Evolutionary conservation across 2,113 vertebrate species (phyloP), one percentile per base, ranked within the genome.

Genomic region (Todiramphus chloris): DNA sequence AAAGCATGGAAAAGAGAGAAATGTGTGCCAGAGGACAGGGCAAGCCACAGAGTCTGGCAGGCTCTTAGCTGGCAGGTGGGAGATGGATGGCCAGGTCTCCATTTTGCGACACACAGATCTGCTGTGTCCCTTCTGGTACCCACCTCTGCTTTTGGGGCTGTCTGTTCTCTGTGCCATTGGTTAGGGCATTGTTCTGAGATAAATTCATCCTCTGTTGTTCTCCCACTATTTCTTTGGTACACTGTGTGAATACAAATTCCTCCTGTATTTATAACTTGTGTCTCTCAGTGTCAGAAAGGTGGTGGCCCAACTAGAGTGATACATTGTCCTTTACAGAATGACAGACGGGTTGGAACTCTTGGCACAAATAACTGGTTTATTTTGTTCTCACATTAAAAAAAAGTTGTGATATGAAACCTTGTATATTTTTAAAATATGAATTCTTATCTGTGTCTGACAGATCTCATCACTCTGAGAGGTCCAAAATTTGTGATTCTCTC

Each of bases 401-500:
- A 92, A 74, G 64, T 87, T 66, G 21, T 0, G 3, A 85, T 70
- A 83, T 50, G 53, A 83, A 97, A 92, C 81, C 90, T 83, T 90
- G 35, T 92, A 30, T 96, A 41, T 94, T 98, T 97, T 92, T 67
- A 89, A 97, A 98, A 89, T 94, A 91, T 25, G 53, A 94, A 80
- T 89, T 88, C 90, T 97, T 98, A 98, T 98, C 97, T 97, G 33
- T 69, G 69, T 84, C 94, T 98, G 96, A 95, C 93, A 97, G 94
- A 97, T 96, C 96, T 95, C 82, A 92, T 91, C 87, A 85, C 92
- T 97, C 68, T 92, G 91, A 98, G 91, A 96, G 88, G 78, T 92
- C 92, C 86, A 41, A 96, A 98, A 94, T 96, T 96, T 97, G 86
- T 88, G 60, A 55, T 96, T 96, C 80, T 95, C 81, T 97, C 72